phyloP scores from a whole-genome alignment of 2,888 invertebrate genomes.

The Ametastegia equiseti region DNA sequence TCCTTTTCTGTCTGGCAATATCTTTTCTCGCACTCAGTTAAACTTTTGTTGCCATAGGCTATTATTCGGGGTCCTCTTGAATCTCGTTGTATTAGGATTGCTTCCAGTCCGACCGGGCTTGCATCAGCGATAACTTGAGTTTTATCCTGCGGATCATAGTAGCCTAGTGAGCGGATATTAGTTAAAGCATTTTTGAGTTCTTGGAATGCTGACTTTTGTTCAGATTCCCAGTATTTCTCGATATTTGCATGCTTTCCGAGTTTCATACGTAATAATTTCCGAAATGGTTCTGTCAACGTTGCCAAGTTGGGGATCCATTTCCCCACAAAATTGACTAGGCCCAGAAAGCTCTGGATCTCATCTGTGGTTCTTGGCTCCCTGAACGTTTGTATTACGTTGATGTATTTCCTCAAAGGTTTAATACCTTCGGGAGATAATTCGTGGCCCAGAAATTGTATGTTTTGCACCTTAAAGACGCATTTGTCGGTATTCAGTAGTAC shows the following conservation, averaged over 20 bases:
- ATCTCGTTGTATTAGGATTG: slow-evolving; percentile 63
- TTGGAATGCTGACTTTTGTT: slow-evolving; percentile 55
- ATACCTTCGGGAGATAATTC: slow-evolving; percentile 53
- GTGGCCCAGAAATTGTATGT: slow-evolving; percentile 64
- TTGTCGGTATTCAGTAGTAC: slow-evolving; percentile 56
- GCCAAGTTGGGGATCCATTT: slow-evolving; percentile 62
- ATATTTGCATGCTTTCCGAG: slow-evolving; percentile 51
- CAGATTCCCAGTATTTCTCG: slow-evolving; percentile 59
- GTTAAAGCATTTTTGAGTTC: slow-evolving; percentile 63
- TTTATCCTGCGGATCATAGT: slow-evolving; percentile 61
- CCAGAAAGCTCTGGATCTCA: slow-evolving; percentile 62
- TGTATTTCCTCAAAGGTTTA: not conserved
- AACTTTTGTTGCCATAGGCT: slow-evolving; percentile 70
- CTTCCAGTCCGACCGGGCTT: slow-evolving; percentile 66
- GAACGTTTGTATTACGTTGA: not conserved
- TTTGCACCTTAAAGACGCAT: slow-evolving; percentile 59
- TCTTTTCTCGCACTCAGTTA: slow-evolving; percentile 65
- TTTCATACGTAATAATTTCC: slow-evolving; percentile 27
- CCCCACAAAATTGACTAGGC: slow-evolving; percentile 63
- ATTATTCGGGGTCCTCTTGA: slow-evolving; percentile 64
- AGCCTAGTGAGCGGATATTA: slow-evolving; percentile 61
- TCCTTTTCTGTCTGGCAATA: slow-evolving; percentile 62
- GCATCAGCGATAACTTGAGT: slow-evolving; percentile 69
- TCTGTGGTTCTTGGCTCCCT: slow-evolving; percentile 55
- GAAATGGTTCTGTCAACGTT: slow-evolving; percentile 51